Conservation (phyloP, 1,140 invertebrate species). For the Bombyx mori region DNA sequence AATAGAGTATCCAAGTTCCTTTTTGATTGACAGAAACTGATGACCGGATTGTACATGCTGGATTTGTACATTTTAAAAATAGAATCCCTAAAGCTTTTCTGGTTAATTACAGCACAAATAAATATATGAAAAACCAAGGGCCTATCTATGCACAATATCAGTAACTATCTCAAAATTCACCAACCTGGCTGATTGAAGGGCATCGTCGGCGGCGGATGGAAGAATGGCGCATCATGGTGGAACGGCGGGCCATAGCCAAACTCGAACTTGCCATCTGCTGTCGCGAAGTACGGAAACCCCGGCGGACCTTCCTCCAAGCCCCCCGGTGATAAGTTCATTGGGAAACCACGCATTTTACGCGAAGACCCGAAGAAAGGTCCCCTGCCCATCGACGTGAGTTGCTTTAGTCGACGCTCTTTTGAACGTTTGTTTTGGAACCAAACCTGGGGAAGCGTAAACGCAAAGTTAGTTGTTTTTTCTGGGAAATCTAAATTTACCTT, state of each 20-base stretch:
- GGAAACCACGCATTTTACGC: constrained; percentile 91
- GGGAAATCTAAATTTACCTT: too few species aligned
- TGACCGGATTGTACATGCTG: too few species aligned
- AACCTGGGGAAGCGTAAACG: constrained; percentile 77
- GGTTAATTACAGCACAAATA: too few species aligned
- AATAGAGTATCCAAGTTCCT: too few species aligned
- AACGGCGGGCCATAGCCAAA: constrained; percentile 90
- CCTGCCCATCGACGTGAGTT: constrained; percentile 92
- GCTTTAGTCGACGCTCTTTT: constrained; percentile 95
- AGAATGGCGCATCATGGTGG: constrained; percentile 89
- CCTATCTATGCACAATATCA: too few species aligned
- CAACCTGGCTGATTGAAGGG: constrained; percentile 82
- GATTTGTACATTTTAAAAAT: too few species aligned
- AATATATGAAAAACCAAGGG: not conserved
- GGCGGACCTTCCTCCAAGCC: constrained; percentile 84
- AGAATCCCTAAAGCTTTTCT: too few species aligned
- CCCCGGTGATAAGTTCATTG: constrained; percentile 89
- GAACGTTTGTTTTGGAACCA: constrained; percentile 99
- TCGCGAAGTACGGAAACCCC: constrained; percentile 88
- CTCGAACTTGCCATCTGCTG: constrained; percentile 88
- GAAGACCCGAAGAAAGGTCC: constrained; percentile 91
- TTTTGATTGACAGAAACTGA: too few species aligned
- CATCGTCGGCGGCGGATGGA: constrained; percentile 83
- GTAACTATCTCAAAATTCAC: constrained; percentile 15
- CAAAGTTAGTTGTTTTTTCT: too few species aligned